phyloP scores from a whole-genome alignment of 2,113 vertebrate species.

The Ptyas mucosa region DNA sequence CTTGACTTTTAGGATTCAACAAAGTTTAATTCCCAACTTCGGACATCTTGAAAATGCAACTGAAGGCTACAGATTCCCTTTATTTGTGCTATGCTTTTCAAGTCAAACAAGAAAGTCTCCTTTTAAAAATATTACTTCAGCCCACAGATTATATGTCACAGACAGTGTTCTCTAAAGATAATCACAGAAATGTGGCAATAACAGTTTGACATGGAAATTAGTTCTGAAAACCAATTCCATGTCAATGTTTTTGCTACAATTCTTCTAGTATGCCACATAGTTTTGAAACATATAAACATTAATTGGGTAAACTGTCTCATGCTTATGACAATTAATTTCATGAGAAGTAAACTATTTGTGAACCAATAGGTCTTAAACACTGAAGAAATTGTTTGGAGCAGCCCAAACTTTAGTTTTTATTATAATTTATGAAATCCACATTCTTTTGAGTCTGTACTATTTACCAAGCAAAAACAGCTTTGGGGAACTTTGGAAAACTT shows the following conservation, averaged over 20 bases:
- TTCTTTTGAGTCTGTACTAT: neutral
- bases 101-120: neutral
- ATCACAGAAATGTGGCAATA: neutral
- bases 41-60: neutral
- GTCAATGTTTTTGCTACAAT: neutral
- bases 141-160: neutral
- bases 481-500: neutral
- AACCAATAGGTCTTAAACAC: conserved; percentile 9
- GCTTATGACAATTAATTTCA: conserved; percentile 16
- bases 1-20: neutral
- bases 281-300: neutral
- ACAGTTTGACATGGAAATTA: neutral
- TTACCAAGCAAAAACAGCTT: conserved; percentile 12
- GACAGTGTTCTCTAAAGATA: neutral
- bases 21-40: neutral
- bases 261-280: conserved; percentile 5
- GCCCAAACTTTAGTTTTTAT: conserved; percentile 9
- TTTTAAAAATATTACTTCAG: neutral
- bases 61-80: neutral
- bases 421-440: conserved; percentile 30
- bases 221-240: neutral
- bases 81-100: neutral
- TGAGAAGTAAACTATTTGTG: conserved; percentile 15
- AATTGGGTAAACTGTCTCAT: neutral
- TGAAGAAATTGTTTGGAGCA: conserved; percentile 14